A percentile compares a stretch with the other conserved stretches of the same genome.
Evolutionary conservation across 2,113 vertebrate genomes (phyloP).

Genomic region (Dipodomys merriami): DNA sequence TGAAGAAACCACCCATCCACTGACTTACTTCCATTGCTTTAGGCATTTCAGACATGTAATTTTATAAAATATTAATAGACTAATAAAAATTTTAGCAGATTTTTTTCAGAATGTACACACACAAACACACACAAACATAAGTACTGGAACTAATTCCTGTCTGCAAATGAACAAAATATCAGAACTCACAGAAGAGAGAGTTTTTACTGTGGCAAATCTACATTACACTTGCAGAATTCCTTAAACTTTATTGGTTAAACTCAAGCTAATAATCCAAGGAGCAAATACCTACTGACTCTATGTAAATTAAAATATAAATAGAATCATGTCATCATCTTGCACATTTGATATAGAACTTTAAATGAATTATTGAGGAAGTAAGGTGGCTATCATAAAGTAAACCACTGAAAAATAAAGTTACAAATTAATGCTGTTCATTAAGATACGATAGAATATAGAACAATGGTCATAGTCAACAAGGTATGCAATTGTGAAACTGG

Average conservation of each 20-base stretch:
- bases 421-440: background rate
- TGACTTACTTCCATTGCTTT: background rate
- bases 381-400: background rate
- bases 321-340: background rate
- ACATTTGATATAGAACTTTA: background rate
- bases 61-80: background rate
- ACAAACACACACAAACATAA: background rate
- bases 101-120: background rate
- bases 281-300: background rate
- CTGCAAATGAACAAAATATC: background rate
- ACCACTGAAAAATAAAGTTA: background rate
- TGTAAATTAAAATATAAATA: background rate
- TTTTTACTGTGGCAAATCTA: background rate
- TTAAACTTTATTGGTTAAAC: background rate
- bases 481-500: background rate
- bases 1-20: background rate
- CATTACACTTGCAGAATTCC: background rate
- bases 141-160: background rate
- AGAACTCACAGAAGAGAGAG: background rate
- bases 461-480: background rate
- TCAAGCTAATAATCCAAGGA: background rate
- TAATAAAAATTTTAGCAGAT: background rate
- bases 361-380: background rate
- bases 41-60: background rate
- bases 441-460: background rate